These are phyloP conservation scores for Ochotona princeps DNA, from an alignment of 2,113 vertebrate genomes.

Conservation along the genomic window DNA sequence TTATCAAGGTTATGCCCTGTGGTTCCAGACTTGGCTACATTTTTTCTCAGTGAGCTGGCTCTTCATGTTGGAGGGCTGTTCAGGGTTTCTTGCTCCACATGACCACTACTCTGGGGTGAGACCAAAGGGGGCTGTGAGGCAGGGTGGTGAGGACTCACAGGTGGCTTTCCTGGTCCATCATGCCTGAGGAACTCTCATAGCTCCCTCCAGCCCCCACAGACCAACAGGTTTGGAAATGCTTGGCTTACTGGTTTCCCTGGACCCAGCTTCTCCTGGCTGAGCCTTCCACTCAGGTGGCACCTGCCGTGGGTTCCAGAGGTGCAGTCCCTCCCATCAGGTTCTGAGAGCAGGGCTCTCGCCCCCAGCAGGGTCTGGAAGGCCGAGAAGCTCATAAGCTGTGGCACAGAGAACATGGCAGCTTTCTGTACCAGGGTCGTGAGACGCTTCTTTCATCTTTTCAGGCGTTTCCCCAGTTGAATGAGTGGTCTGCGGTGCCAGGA, in stretches of 20 bases:
- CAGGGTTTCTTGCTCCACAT: not conserved
- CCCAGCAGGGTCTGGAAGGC: not conserved
- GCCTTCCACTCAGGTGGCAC: not conserved
- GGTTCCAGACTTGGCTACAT: not conserved
- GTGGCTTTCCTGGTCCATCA: not conserved
- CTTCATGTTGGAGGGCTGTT: not conserved
- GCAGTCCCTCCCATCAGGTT: not conserved
- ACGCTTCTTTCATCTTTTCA: constrained; percentile 33
- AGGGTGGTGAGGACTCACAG: not conserved
- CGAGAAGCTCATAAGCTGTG: not conserved
- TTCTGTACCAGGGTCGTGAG: not conserved
- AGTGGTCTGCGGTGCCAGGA: constrained; percentile 43
- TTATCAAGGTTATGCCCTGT: too few species aligned
- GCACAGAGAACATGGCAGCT: not conserved
- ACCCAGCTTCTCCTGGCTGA: not conserved
- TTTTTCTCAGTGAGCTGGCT: not conserved
- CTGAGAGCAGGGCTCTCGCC: not conserved
- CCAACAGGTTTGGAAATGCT: not conserved
- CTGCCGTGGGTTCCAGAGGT: not conserved
- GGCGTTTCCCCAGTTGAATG: constrained; percentile 23
- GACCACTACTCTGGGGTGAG: not conserved
- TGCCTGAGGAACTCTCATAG: not conserved
- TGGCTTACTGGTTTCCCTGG: not conserved
- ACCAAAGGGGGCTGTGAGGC: not conserved
- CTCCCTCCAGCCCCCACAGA: too few species aligned